Evolutionary conservation across 2,888 invertebrate species (phyloP).

Genomic region (Malthinus flaveolus): DNA sequence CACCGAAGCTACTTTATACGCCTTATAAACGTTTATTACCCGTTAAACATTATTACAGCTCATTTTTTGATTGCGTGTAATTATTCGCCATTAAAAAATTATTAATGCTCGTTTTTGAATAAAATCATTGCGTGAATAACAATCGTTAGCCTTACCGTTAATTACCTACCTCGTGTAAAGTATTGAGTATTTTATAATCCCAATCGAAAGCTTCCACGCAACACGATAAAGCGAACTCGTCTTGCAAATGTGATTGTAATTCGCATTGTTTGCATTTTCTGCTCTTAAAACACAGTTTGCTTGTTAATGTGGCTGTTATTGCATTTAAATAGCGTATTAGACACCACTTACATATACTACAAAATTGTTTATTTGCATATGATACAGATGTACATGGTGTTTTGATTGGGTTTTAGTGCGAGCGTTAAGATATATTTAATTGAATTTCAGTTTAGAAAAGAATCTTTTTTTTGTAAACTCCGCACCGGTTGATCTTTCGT

Average conservation of each 20-base stretch:
- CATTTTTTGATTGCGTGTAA: too few relatives aligned
- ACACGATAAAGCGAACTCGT: constrained; percentile 28
- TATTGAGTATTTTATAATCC: constrained; percentile 22
- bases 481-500: too few relatives aligned
- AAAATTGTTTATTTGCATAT: constrained; percentile 25
- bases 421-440: too few relatives aligned
- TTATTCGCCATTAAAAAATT: too few relatives aligned
- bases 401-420: too few relatives aligned
- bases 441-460: too few relatives aligned
- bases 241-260: constrained; percentile 41
- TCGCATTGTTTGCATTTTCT: constrained; percentile 42
- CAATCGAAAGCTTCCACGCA: constrained; percentile 31
- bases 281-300: constrained; percentile 31
- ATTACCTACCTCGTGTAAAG: constrained; percentile 25
- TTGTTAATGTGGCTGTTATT: constrained; percentile 38
- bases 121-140: constrained; percentile 9
- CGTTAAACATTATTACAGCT: too few relatives aligned
- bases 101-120: background rate
- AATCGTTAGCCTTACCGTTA: constrained; percentile 25
- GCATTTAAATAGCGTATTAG: constrained; percentile 40
- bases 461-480: too few relatives aligned
- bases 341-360: constrained; percentile 31
- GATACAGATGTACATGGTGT: constrained; percentile 5
- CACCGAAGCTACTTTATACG: too few relatives aligned
- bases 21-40: too few relatives aligned